Conservation (phyloP, 2,797 vertebrate genomes). For the Echiichthys vipera region DNA sequence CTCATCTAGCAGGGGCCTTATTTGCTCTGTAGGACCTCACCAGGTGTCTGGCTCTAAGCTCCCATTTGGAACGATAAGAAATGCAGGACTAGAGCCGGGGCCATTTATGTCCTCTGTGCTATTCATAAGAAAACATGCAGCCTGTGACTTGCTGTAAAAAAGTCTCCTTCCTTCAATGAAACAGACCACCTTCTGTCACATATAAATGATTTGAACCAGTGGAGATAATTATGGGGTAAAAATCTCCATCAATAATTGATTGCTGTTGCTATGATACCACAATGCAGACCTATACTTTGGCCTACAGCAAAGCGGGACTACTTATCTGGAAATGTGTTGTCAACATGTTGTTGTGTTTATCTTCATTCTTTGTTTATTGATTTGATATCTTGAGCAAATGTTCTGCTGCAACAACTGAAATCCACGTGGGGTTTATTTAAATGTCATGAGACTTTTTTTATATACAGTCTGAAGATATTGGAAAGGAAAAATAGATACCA, state of each 20-base stretch:
- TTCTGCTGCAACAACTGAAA: constrained; percentile 4
- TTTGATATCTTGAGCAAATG: constrained; percentile 1
- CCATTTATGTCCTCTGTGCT: constrained; percentile 63
- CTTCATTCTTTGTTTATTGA: background rate
- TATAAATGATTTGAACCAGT: background rate
- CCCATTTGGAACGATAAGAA: constrained; percentile 43
- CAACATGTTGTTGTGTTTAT: background rate
- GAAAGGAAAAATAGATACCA: background rate
- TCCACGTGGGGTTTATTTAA: constrained; percentile 9
- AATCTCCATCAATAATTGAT: constrained; percentile 15
- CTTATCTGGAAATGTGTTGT: constrained; percentile 2
- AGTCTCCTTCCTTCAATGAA: constrained; percentile 15
- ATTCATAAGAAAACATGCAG: constrained; percentile 41
- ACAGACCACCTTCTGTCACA: constrained; percentile 8
- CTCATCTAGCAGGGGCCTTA: constrained; percentile 10
- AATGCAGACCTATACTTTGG: background rate
- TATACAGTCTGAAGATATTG: background rate
- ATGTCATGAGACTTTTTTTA: background rate
- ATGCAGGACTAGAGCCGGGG: constrained; percentile 38
- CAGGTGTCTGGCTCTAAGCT: constrained; percentile 44
- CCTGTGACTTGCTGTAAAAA: constrained; percentile 10
- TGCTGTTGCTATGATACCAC: background rate
- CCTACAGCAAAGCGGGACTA: background rate
- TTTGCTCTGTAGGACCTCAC: constrained; percentile 38
- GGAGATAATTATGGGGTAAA: background rate